These are phyloP conservation scores for Lottia gigantea DNA, from an alignment of 2,888 invertebrate genomes.

Conservation along the genomic window DNA sequence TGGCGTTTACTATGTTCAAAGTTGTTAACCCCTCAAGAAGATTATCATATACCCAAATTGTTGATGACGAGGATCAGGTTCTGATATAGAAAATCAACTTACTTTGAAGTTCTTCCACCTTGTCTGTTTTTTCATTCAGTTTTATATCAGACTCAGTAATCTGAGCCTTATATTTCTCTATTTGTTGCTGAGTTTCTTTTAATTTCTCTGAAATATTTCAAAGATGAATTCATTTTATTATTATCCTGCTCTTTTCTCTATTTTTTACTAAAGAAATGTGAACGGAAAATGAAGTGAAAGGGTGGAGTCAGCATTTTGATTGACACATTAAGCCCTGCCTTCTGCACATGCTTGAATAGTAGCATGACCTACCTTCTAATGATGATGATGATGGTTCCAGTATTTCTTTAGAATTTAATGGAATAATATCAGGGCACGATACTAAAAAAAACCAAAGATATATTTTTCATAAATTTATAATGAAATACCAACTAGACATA, in stretches of 20 bases:
- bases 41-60: no score
- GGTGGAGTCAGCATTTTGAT: no score
- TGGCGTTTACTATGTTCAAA: no score
- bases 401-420: conserved; percentile 14
- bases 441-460: neutral
- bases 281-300: no score
- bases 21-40: no score
- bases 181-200: conserved; percentile 59
- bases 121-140: conserved; percentile 66
- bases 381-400: neutral
- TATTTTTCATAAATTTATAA: no score
- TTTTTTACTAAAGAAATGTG: no score
- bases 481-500: no score
- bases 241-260: no score
- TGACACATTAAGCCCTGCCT: no score
- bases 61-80: no score
- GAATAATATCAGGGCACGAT: conserved; percentile 16
- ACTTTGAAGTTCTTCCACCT: conserved; percentile 67
- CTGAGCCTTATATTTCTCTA: conserved; percentile 64
- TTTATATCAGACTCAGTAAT: conserved; percentile 66
- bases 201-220: conserved; percentile 55
- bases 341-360: no score
- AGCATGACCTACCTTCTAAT: neutral
- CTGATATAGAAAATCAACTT: conserved; percentile 38
- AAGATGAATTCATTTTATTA: neutral